phyloP scores from a whole-genome alignment of 2,797 vertebrate genomes.

The Heteromormyrus szaboi region DNA sequence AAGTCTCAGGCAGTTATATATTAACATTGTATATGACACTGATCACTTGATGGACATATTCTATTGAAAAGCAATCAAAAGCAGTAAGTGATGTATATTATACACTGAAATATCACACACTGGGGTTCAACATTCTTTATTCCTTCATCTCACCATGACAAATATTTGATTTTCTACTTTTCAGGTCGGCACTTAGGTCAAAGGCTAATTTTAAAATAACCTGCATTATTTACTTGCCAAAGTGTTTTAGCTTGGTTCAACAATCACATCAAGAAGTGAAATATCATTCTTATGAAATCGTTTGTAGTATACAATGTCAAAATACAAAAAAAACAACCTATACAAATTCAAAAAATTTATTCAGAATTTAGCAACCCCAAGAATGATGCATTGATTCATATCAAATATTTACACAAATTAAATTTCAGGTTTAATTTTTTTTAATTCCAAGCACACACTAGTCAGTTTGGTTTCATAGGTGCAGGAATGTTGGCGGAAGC shows the following conservation, averaged over 20 bases:
- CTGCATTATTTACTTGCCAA: background rate
- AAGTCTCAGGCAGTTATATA: background rate
- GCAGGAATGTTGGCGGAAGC: slow-evolving; percentile 89
- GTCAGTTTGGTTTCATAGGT: slow-evolving; percentile 79
- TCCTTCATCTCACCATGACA: background rate
- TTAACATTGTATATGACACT: background rate
- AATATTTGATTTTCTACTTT: background rate
- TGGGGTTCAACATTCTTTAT: background rate
- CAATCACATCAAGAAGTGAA: background rate
- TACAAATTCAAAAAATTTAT: background rate
- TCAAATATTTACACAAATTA: slow-evolving; percentile 4
- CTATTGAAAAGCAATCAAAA: background rate
- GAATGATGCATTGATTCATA: background rate
- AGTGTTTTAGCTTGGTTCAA: background rate
- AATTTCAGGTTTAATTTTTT: background rate
- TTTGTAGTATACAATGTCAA: background rate
- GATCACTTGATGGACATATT: background rate
- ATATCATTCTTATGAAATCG: background rate
- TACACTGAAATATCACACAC: background rate
- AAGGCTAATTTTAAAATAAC: background rate
- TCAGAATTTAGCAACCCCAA: background rate
- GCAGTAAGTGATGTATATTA: background rate
- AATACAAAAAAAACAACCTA: background rate
- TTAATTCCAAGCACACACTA: background rate
- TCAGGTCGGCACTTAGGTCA: background rate